These are phyloP conservation scores for Steinernema carpocapsae DNA, from an alignment of 2,888 invertebrate genomes.

Conservation along the genomic window DNA sequence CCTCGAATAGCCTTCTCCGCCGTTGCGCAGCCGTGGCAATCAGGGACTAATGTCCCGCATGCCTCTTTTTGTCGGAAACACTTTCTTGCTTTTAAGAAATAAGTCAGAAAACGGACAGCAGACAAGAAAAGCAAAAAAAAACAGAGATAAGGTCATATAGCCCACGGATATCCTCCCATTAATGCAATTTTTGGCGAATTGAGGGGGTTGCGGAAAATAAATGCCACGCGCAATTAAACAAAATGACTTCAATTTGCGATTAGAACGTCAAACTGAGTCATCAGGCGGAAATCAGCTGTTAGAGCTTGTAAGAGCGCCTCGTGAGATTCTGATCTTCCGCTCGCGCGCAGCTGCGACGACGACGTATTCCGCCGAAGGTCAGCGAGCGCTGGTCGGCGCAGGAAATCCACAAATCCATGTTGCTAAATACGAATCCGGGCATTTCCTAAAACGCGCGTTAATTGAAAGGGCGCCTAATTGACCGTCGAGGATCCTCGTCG, in stretches of 20 bases:
- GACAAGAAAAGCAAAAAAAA: too few species aligned
- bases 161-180: too few species aligned
- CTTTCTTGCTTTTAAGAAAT: too few species aligned
- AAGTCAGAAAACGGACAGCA: too few species aligned
- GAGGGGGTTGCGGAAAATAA: conserved; percentile 6
- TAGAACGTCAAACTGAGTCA: neutral
- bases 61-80: too few species aligned
- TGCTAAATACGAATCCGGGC: conserved; percentile 3
- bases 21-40: too few species aligned
- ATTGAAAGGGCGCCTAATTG: conserved; percentile 25
- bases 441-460: neutral
- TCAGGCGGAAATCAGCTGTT: conserved; percentile 11
- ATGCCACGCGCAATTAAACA: conserved; percentile 8
- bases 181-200: neutral
- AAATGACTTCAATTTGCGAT: conserved; percentile 2
- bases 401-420: neutral
- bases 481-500: neutral
- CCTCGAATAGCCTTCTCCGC: too few species aligned
- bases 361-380: neutral
- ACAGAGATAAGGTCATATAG: too few species aligned
- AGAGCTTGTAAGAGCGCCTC: neutral
- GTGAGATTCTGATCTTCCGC: conserved; percentile 1
- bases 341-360: neutral
- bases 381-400: neutral
- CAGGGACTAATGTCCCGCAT: too few species aligned